These are phyloP conservation scores for Xanthorhoe spadicearia DNA, from an alignment of 2,888 invertebrate species.

Conservation along the genomic window DNA sequence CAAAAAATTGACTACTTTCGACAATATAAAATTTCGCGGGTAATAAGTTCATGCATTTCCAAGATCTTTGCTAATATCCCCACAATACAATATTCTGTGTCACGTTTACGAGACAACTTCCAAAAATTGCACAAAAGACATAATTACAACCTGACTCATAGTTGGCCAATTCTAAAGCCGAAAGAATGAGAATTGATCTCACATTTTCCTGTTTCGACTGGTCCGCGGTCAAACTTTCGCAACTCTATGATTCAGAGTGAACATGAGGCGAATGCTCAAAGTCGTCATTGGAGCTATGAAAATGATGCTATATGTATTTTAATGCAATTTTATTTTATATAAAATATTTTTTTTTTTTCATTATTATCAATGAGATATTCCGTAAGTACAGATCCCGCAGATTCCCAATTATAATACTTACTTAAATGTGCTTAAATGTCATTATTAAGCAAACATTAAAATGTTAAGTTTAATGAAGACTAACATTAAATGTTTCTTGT, in stretches of 20 bases:
- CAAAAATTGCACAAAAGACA: slow-evolving; percentile 31
- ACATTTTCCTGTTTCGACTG: slow-evolving; percentile 68
- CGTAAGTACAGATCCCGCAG: no score
- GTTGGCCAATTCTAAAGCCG: slow-evolving; percentile 57
- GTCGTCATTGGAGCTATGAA: background rate
- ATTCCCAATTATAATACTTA: no score
- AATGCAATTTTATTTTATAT: background rate
- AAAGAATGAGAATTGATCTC: slow-evolving; percentile 51
- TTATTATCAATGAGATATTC: no score
- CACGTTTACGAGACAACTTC: slow-evolving; percentile 11
- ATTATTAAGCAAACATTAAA: no score
- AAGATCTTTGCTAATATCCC: background rate
- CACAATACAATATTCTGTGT: background rate
- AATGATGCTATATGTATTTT: background rate
- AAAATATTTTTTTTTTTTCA: no score
- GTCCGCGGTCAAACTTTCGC: slow-evolving; percentile 58
- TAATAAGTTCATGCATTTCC: background rate
- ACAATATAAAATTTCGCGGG: no score
- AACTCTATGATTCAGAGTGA: slow-evolving; percentile 64
- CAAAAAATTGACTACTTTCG: no score
- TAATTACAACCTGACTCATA: slow-evolving; percentile 57
- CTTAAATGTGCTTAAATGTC: no score
- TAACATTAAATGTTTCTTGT: no score
- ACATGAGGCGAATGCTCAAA: slow-evolving; percentile 33
- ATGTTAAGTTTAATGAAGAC: no score